phyloP scores from a whole-genome alignment of 2,113 vertebrate species.

The Sterna hirundo region DNA sequence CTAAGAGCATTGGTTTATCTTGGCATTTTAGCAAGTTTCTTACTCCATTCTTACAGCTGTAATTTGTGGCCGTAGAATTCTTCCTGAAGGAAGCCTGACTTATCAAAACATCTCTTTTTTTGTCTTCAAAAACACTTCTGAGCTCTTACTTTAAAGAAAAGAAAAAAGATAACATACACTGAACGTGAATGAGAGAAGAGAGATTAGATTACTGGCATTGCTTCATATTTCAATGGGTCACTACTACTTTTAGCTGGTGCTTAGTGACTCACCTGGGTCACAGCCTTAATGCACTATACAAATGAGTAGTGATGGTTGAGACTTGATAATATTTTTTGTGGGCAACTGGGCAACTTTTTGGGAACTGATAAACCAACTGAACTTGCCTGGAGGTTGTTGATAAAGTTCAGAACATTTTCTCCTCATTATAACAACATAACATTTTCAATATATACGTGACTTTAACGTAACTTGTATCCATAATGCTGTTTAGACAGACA shows the following conservation, averaged over 20 bases:
- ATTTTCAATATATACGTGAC: not conserved
- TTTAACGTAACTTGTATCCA: not conserved
- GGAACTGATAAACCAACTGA: not conserved
- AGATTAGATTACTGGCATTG: not conserved
- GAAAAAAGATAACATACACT: not conserved
- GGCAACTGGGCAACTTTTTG: not conserved
- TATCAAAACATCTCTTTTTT: not conserved
- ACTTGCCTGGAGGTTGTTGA: not conserved
- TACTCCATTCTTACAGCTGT: not conserved
- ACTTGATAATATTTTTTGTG: not conserved
- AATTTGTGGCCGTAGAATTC: constrained; percentile 9
- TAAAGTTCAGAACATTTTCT: not conserved
- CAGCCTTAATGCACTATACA: not conserved
- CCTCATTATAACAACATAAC: not conserved
- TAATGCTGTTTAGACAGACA: not conserved
- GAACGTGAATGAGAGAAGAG: not conserved
- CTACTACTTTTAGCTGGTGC: not conserved
- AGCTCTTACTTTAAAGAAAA: not conserved
- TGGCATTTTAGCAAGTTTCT: not conserved
- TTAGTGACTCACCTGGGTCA: not conserved
- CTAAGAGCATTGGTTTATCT: not conserved
- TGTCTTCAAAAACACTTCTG: not conserved
- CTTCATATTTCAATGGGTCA: not conserved
- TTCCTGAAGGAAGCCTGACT: not conserved
- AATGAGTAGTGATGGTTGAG: not conserved